Percentiles rank a stretch among this genome's conserved stretches.
These are phyloP conservation scores for Lycaena phlaeas DNA, from an alignment of 2,888 invertebrate genomes.

Conservation along the genomic window DNA sequence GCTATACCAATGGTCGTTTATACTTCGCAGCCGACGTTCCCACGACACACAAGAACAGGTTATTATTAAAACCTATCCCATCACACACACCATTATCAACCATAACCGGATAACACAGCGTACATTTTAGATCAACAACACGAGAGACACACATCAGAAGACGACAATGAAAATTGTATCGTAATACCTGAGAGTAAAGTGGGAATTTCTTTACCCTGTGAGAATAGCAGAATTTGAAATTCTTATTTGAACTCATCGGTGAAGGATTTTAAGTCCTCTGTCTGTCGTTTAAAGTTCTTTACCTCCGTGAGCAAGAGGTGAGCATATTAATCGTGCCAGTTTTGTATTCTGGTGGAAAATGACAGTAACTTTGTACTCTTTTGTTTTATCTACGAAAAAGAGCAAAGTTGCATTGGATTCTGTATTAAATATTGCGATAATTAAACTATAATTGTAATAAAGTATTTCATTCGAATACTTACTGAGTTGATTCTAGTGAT, in stretches of 20 bases:
- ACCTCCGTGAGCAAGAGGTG: constrained; percentile 60
- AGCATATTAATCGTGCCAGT: constrained; percentile 53
- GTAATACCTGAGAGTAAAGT: constrained; percentile 12
- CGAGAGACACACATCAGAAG: constrained; percentile 12
- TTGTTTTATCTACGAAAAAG: too few species aligned
- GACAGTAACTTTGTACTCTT: constrained; percentile 1
- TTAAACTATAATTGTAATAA: too few species aligned
- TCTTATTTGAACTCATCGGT: constrained; percentile 63
- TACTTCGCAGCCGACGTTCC: constrained; percentile 69
- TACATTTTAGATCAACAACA: constrained; percentile 24
- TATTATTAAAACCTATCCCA: constrained; percentile 66
- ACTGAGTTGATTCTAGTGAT: too few species aligned
- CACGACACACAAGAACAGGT: constrained; percentile 68
- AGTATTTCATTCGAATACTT: too few species aligned
- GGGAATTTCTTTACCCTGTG: constrained; percentile 16
- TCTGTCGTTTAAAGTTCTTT: constrained; percentile 56
- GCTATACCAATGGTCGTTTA: constrained; percentile 69
- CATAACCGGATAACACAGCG: constrained; percentile 29
- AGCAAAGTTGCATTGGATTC: too few species aligned
- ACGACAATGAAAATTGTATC: constrained; percentile 5
- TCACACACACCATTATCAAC: constrained; percentile 31
- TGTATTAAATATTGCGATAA: too few species aligned
- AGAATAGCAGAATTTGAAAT: constrained; percentile 65
- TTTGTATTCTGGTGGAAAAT: constrained; percentile 4
- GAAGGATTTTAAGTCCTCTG: constrained; percentile 68